Conservation (phyloP, 2,888 invertebrate genomes). For the Cybosia mesomella region DNA sequence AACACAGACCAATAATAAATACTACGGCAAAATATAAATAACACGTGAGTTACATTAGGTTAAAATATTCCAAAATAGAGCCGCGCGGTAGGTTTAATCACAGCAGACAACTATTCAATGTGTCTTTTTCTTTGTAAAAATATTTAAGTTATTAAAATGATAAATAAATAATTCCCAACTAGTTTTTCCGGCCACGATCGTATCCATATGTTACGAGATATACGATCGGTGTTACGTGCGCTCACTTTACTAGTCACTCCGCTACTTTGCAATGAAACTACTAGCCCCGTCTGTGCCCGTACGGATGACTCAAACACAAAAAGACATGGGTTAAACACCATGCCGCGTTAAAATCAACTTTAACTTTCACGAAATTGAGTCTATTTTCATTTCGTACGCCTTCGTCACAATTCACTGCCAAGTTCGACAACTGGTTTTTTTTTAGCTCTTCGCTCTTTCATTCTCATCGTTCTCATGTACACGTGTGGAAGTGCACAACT, state of each 20-base stretch:
- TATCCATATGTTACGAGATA: conserved; percentile 59
- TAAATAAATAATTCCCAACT: conserved; percentile 12
- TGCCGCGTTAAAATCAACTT: conserved; percentile 44
- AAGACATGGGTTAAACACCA: conserved; percentile 56
- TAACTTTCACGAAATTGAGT: conserved; percentile 25
- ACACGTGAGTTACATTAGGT: conserved; percentile 62
- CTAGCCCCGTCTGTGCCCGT: conserved; percentile 70
- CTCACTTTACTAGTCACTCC: conserved; percentile 75
- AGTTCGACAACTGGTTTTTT: conserved; percentile 82
- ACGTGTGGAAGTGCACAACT: conserved; percentile 73
- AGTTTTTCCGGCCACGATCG: conserved; percentile 61
- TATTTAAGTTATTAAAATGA: conserved; percentile 12
- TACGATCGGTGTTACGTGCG: conserved; percentile 68
- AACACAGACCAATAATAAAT: conserved; percentile 64
- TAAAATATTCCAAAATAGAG: conserved; percentile 66
- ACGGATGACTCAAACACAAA: conserved; percentile 60
- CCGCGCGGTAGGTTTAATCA: conserved; percentile 2
- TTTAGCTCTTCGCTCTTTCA: conserved; percentile 70
- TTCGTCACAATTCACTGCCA: conserved; percentile 76
- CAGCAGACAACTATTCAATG: background rate
- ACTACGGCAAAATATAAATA: conserved; percentile 51
- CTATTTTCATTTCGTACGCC: conserved; percentile 36
- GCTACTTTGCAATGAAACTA: conserved; percentile 72
- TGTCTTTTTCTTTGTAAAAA: background rate
- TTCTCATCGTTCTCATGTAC: conserved; percentile 62